Conservation (phyloP, 30 jellyfish, hydroid and myxozoan species). For the Cassiopea xamachana region DNA sequence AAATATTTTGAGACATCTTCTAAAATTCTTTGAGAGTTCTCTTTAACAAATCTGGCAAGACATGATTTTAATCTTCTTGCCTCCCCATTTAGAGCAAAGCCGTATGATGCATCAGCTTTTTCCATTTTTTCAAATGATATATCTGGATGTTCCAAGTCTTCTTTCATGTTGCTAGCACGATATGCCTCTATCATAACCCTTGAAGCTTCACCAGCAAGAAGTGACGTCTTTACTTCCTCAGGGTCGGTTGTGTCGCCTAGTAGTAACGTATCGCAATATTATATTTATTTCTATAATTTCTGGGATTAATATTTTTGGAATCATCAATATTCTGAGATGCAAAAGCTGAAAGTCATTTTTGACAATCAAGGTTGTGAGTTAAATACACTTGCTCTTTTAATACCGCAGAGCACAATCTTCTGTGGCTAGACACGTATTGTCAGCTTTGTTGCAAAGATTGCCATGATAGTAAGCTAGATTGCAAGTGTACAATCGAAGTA, state of each 20-base stretch:
- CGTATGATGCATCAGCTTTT: conserved; percentile 63
- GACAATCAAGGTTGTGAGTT: no score
- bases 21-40: conserved; percentile 49
- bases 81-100: conserved; percentile 48
- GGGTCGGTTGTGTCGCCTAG: conserved; percentile 51
- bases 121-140: conserved; percentile 26
- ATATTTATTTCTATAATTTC: background rate
- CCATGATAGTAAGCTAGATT: no score
- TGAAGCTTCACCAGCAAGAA: conserved; percentile 19
- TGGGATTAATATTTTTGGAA: no score
- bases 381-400: no score
- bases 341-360: no score
- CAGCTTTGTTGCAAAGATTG: no score
- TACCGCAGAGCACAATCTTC: no score
- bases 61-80: conserved; percentile 39
- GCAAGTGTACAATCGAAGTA: no score
- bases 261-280: no score
- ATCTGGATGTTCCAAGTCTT: conserved; percentile 49
- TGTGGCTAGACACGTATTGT: no score
- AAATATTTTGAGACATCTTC: conserved; percentile 15
- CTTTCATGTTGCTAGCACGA: conserved; percentile 48
- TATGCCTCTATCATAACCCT: conserved; percentile 46
- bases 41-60: conserved; percentile 36
- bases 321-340: no score
- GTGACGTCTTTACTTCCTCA: background rate